Conservation (phyloP, 2,113 vertebrate species). For the zebrafish (Danio rerio) region DNA sequence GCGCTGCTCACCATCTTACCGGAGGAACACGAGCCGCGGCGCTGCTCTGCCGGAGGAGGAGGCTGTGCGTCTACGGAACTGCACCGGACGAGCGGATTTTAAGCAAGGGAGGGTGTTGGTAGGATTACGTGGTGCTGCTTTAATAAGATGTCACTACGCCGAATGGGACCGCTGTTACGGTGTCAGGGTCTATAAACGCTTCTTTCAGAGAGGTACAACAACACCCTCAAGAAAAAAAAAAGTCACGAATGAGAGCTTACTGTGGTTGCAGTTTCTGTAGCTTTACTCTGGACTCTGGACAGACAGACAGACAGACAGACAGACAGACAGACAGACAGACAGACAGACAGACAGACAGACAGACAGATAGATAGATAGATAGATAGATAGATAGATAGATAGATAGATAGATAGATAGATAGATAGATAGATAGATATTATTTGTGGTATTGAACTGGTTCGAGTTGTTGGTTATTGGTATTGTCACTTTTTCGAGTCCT, state of each 20-base stretch:
- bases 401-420: background rate
- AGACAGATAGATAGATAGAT: background rate
- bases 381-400: slow-evolving; percentile 1
- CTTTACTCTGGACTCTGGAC: background rate
- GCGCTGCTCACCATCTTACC: slow-evolving; percentile 71
- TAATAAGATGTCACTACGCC: slow-evolving; percentile 73
- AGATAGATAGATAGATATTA: background rate
- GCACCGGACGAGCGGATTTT: slow-evolving; percentile 70
- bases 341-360: slow-evolving; percentile 2
- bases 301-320: background rate
- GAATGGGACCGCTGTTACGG: slow-evolving; percentile 67
- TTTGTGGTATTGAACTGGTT: too few species aligned
- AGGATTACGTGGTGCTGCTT: slow-evolving; percentile 75
- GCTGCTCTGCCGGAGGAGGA: slow-evolving; percentile 57
- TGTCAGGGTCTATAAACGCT: slow-evolving; percentile 60
- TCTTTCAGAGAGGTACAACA: slow-evolving; percentile 2
- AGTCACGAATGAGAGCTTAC: background rate
- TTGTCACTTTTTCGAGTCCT: too few species aligned
- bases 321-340: background rate
- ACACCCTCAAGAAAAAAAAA: slow-evolving; percentile 3
- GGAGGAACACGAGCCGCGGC: slow-evolving; percentile 52
- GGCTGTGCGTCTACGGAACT: slow-evolving; percentile 60
- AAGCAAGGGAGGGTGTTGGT: slow-evolving; percentile 68
- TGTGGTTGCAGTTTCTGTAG: background rate
- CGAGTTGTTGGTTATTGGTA: too few species aligned